A percentile compares a stretch with the other conserved stretches of the same genome.
These are phyloP conservation scores for honey bee (Apis mellifera) DNA, from an alignment of 1,140 invertebrate species.

Conservation along the genomic window DNA sequence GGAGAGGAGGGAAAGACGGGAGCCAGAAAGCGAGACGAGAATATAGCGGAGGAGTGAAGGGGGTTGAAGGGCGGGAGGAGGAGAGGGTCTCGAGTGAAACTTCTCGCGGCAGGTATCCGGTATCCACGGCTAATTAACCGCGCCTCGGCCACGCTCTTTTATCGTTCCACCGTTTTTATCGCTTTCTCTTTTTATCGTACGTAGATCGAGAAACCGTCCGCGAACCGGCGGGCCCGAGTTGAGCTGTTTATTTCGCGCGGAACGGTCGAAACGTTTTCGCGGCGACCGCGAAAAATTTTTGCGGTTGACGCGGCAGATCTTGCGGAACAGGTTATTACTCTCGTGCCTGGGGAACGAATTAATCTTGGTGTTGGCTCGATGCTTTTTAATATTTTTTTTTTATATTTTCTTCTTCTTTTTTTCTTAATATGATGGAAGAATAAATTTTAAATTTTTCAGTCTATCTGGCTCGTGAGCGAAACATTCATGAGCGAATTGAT, in stretches of 20 bases:
- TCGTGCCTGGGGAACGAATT: not conserved
- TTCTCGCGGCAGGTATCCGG: constrained; percentile 61
- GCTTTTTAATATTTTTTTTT: not conserved
- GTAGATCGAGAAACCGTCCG: not conserved
- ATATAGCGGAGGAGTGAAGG: not conserved
- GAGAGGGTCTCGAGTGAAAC: constrained; percentile 58
- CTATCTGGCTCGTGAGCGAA: no score
- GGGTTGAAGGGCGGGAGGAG: not conserved
- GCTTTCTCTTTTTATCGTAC: constrained; percentile 54
- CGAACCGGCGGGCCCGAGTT: not conserved
- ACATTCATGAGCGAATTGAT: no score
- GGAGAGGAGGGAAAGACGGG: not conserved
- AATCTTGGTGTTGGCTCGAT: not conserved
- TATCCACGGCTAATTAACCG: constrained; percentile 66
- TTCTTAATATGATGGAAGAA: not conserved
- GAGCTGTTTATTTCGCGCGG: not conserved
- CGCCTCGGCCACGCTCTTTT: constrained; percentile 54
- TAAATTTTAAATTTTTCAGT: no score
- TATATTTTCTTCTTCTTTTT: not conserved
- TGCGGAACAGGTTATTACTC: not conserved
- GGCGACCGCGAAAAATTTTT: constrained; percentile 24
- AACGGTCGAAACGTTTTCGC: constrained; percentile 14
- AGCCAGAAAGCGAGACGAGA: no score
- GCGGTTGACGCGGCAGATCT: constrained; percentile 4
- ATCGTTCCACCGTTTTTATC: constrained; percentile 54